Base-by-base conservation (phyloP, 2,797 vertebrate species). In the Avahi laniger region DNA sequence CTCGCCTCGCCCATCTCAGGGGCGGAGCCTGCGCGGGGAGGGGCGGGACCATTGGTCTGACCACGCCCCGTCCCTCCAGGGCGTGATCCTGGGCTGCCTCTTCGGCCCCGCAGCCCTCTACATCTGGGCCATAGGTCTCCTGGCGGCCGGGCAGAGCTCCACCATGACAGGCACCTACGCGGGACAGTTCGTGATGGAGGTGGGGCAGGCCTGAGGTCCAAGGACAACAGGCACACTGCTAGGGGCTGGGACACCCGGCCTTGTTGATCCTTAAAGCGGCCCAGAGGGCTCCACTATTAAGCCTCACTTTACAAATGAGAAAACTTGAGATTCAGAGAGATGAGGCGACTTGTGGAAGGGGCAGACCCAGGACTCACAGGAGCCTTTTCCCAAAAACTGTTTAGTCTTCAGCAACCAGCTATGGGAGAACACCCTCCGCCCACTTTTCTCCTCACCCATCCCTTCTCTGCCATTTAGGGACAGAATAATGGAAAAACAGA, bases 151-250 rank as follows among this genome's bases (percentile, higher is more conserved):
- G 38, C 99, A 99, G 97, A 99, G 99, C 96, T 99, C 99, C 89
- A 99, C 99, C 0, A 99, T 99, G 99, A 99, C 99, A 0, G 99
- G 99, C 46, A 99, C 99, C 33, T 99, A 99, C 0, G 98, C 99
- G 0, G 99, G 99, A 35, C 99, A 99, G 97, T 99, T 99, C 5
- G 98, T 99, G 96, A 99, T 99, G 99, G 99, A 99, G 99, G 99
- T 99, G 93, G n/a, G 79, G 54, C 11, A 8, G 20, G 46, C n/a
- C 73, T 18, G 33, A 38, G 69, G 18, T 63, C 43, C 41, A 10
- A 67, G 69, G 82, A 72, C 41, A 38, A 57, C 59, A 38, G 59
- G 33, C 41, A 15, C 48, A 48, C 35, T 22, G 6, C 54, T 20
- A 24, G 43, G 61, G 80, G 20, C 46, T 41, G 4, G 2, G 61